A percentile compares a stretch with the other conserved stretches of the same genome.
Evolutionary conservation across 2,888 invertebrate genomes (phyloP).

Genomic region (Mycalesis mineus): DNA sequence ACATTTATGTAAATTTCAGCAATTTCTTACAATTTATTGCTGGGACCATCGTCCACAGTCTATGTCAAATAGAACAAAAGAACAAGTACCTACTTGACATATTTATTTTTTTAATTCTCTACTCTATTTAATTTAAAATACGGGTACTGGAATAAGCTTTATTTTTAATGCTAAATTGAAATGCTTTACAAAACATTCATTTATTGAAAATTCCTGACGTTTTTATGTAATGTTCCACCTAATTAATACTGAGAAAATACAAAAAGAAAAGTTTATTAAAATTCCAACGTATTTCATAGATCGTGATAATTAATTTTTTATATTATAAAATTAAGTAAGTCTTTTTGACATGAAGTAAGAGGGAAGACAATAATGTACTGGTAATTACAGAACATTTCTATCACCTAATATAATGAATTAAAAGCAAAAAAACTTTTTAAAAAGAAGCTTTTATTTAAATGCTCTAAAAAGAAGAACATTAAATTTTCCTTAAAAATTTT

Average conservation of each 20-base stretch:
- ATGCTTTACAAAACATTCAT: slow-evolving; percentile 9
- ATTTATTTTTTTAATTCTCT: slow-evolving; percentile 16
- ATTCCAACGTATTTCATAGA: not conserved
- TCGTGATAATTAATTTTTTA: too few species aligned
- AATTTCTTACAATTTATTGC: too few species aligned
- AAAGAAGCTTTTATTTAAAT: too few species aligned
- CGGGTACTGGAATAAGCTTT: slow-evolving; percentile 10
- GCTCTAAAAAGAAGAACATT: too few species aligned
- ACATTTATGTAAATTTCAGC: too few species aligned
- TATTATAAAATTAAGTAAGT: too few species aligned
- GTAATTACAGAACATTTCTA: too few species aligned
- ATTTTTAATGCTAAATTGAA: slow-evolving; percentile 13
- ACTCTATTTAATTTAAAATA: slow-evolving; percentile 10
- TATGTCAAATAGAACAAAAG: slow-evolving; percentile 15
- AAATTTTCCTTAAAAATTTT: too few species aligned
- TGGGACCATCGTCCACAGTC: not conserved
- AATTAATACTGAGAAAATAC: slow-evolving; percentile 10
- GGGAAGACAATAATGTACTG: too few species aligned
- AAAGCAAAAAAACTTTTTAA: too few species aligned
- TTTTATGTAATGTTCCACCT: slow-evolving; percentile 12
- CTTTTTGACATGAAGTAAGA: too few species aligned
- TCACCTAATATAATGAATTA: too few species aligned
- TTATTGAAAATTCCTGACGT: slow-evolving; percentile 14
- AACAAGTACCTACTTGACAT: slow-evolving; percentile 15
- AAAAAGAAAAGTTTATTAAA: slow-evolving; percentile 10